phyloP scores from a whole-genome alignment of 2,113 vertebrate genomes.

The Plestiodon gilberti region DNA sequence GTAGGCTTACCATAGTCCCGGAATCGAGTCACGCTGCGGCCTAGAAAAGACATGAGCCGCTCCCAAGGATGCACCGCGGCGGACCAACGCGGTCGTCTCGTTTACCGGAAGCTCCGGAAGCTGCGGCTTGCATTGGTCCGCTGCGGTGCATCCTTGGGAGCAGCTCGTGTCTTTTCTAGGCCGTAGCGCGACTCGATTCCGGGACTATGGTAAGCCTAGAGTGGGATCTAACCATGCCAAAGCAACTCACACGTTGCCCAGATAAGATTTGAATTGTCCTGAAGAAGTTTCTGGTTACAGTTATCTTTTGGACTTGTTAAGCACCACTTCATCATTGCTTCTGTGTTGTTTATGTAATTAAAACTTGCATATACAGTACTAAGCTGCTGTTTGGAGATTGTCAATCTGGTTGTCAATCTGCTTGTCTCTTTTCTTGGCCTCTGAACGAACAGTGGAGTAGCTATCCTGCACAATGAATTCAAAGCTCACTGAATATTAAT shows the following conservation, averaged over 20 bases:
- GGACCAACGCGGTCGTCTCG: no score
- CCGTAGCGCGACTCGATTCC: no score
- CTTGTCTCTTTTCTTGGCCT: neutral
- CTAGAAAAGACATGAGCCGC: no score
- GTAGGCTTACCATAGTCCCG: no score
- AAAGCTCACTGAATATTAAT: neutral
- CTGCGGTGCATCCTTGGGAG: no score
- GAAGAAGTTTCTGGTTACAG: neutral
- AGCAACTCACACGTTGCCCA: neutral
- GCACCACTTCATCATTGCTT: neutral
- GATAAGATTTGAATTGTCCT: neutral
- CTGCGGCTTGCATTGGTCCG: no score
- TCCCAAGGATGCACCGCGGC: no score
- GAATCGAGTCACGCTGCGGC: no score
- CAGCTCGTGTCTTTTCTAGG: no score
- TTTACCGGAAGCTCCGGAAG: no score
- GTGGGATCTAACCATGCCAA: neutral
- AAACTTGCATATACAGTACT: no score
- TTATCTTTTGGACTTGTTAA: neutral
- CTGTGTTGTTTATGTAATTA: neutral
- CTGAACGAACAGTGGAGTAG: neutral
- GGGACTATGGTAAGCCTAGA: no score
- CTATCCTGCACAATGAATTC: neutral
- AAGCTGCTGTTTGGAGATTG: neutral
- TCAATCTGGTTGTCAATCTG: neutral